Conservation (phyloP, 2,888 invertebrate genomes). For the Nephrotoma appendiculata region DNA sequence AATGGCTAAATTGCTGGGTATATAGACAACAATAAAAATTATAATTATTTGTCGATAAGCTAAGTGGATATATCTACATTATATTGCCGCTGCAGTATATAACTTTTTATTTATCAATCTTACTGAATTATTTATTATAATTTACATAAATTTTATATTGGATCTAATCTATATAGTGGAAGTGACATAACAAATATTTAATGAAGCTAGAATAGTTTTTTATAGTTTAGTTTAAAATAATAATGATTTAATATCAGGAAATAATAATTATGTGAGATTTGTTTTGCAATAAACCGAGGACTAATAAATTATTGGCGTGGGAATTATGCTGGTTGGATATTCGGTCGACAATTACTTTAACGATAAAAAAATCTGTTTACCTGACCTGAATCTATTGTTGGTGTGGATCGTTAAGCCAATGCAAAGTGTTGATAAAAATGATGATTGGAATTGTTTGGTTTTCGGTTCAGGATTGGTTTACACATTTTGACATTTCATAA, state of each 20-base stretch:
- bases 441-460: too few relatives aligned
- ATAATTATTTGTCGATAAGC: neutral
- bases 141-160: neutral
- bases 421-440: too few relatives aligned
- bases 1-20: neutral
- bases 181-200: neutral
- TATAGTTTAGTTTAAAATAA: neutral
- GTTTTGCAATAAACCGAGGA: neutral
- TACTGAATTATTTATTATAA: neutral
- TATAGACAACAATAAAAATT: neutral
- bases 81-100: neutral
- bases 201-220: neutral
- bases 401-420: too few relatives aligned
- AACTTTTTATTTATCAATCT: neutral
- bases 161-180: neutral
- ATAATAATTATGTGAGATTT: neutral
- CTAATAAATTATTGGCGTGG: neutral
- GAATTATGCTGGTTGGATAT: neutral
- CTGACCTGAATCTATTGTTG: too few relatives aligned
- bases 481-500: too few relatives aligned
- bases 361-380: too few relatives aligned
- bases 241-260: neutral
- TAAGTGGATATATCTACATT: neutral
- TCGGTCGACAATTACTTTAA: too few relatives aligned
- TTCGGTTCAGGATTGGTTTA: too few relatives aligned